Evolutionary conservation across 2,797 vertebrate genomes (phyloP), one percentile per base, ranked within the genome.

Genomic region (Arnoldichthys spilopterus): DNA sequence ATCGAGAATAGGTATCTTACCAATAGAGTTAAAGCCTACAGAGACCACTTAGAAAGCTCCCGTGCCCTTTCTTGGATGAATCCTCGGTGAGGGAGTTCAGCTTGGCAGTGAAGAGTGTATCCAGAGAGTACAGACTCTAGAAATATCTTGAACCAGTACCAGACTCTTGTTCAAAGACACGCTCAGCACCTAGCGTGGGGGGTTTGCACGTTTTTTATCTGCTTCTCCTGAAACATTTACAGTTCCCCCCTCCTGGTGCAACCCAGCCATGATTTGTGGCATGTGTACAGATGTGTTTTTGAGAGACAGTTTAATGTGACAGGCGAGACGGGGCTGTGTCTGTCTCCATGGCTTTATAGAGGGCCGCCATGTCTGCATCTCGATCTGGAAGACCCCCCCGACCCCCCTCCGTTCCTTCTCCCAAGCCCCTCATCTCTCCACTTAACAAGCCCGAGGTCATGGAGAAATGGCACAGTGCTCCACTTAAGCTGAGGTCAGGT

Each of bases 401-500:
- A 54, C 71, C 66, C 70, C 78, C 63, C 37, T 59, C 90, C 88
- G 90, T 89, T 84, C 88, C 89, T 93, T 94, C 62, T 85, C 82
- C 76, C 82, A 72, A 76, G 69, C 79, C 91, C 93, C 90, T 89
- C 83, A 87, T 92, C 89, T 77, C 91, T 94, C 92, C 92, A 92
- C 94, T 95, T 94, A 94, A 93, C 93, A 90, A 94, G 92, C 92
- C 88, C 89, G 87, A 92, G 94, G 93, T 94, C 93, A 92, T 75
- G 92, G 80, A 89, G 92, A 92, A 92, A 94, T 93, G 93, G 93
- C 93, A 94, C 93, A 91, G 91, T 91, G 92, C 94, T 93, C 92
- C 92, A 91, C 90, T 88, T 91, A 90, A 86, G 91, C 92, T 91
- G 92, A 91, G 93, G 94, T 94, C 93, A 93, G 92, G 92, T 94